Percentiles rank a stretch among this genome's conserved stretches.
phyloP scores from a whole-genome alignment of 2,113 vertebrate species.

The Paralichthys olivaceus region DNA sequence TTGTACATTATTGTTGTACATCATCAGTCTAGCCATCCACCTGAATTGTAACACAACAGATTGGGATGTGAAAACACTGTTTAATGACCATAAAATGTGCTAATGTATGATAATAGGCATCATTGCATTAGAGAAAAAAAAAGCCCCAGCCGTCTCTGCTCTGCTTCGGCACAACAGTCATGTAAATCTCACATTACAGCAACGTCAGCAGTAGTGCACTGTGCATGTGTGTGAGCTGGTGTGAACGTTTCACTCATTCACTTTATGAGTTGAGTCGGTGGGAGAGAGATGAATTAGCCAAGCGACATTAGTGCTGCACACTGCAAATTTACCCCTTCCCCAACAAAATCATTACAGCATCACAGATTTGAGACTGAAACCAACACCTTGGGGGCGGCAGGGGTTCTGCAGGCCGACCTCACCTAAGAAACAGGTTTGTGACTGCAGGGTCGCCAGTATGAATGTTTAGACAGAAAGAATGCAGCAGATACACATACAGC shows the following conservation, averaged over 20 bases:
- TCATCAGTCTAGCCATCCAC: neutral
- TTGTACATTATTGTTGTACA: neutral
- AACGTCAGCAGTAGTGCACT: conserved; percentile 37
- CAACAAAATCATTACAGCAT: conserved; percentile 72
- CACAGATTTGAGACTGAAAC: neutral
- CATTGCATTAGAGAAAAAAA: neutral
- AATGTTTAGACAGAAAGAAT: conserved; percentile 9
- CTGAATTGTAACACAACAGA: conserved; percentile 28
- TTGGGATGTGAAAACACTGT: conserved; percentile 19
- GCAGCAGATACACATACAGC: neutral
- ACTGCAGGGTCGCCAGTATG: conserved; percentile 13
- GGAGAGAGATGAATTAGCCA: conserved; percentile 61
- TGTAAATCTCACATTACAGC: conserved; percentile 50
- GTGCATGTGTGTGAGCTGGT: neutral
- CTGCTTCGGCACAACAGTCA: neutral
- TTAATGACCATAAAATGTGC: conserved; percentile 35
- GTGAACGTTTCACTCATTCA: conserved; percentile 49
- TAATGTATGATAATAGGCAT: conserved; percentile 13
- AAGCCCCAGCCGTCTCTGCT: conserved; percentile 7
- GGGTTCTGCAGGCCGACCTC: conserved; percentile 31
- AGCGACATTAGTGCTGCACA: conserved; percentile 59
- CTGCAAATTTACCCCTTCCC: conserved; percentile 56
- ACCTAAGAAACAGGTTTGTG: conserved; percentile 39
- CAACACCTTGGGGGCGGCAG: conserved; percentile 49
- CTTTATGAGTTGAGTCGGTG: conserved; percentile 37